Evolutionary conservation across 2,888 invertebrate genomes (phyloP).

Genomic region (Geotrupes spiniger): DNA sequence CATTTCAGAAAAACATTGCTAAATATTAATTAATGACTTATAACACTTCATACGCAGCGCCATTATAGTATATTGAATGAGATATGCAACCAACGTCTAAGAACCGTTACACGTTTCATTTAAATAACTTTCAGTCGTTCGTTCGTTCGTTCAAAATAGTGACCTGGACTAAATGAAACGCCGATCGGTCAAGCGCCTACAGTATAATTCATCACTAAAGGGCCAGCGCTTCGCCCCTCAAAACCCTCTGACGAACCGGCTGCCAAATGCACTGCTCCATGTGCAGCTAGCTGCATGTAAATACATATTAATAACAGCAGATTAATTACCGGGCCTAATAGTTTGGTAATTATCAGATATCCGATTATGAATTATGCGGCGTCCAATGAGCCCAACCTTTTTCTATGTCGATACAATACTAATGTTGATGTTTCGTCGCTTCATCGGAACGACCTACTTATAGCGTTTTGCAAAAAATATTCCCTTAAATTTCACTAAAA

Average conservation of each 20-base stretch:
- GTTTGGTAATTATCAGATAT: slow-evolving; percentile 37
- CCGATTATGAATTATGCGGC: slow-evolving; percentile 30
- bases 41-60: no score
- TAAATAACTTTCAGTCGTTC: background rate
- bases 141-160: background rate
- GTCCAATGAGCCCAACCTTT: background rate
- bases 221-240: slow-evolving; percentile 19
- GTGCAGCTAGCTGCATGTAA: slow-evolving; percentile 37
- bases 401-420: slow-evolving; percentile 2
- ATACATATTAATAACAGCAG: slow-evolving; percentile 45
- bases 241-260: background rate
- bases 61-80: no score
- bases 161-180: slow-evolving; percentile 17
- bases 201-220: slow-evolving; percentile 30
- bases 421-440: no score
- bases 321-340: slow-evolving; percentile 43
- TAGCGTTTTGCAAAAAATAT: no score
- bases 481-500: no score
- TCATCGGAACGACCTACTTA: no score
- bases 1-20: no score
- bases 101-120: no score
- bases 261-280: slow-evolving; percentile 13
- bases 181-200: slow-evolving; percentile 28
- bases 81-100: no score
- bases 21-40: no score